Percentiles rank a stretch among this genome's conserved stretches.
phyloP scores from a whole-genome alignment of 2,113 vertebrate species.

The Herpetotheres cachinnans region DNA sequence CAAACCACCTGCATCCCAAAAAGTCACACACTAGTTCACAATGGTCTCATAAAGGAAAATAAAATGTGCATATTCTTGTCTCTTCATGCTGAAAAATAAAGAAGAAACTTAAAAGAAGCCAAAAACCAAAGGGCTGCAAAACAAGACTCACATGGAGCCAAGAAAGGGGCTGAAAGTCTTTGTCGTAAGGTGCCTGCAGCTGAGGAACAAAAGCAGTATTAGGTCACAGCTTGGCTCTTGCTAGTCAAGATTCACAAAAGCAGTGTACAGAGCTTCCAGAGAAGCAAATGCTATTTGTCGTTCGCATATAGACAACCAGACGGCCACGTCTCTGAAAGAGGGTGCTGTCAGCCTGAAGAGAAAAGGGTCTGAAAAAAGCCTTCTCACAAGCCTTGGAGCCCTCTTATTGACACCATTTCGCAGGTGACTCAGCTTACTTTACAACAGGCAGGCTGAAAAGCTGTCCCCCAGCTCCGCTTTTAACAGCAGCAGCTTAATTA shows the following conservation, averaged over 20 bases:
- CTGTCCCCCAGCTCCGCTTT: neutral
- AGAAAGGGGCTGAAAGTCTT: neutral
- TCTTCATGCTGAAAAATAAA: neutral
- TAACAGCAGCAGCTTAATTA: constrained; percentile 17
- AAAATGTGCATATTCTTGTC: neutral
- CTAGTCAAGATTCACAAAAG: neutral
- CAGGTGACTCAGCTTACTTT: neutral
- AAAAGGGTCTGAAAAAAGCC: neutral
- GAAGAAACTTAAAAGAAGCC: neutral
- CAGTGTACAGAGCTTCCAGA: neutral
- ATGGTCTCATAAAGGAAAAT: neutral
- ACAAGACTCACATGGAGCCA: neutral
- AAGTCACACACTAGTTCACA: neutral
- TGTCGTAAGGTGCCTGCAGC: neutral
- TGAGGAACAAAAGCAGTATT: neutral
- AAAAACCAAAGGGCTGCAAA: neutral
- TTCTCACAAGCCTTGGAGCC: neutral
- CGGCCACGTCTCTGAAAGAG: neutral
- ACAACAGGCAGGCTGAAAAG: neutral
- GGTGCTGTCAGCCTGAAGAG: neutral
- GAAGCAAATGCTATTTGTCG: neutral
- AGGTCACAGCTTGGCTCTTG: neutral
- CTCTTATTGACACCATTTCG: neutral
- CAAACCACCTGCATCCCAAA: neutral
- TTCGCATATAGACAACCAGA: neutral